These are phyloP conservation scores for Eristalis arbustorum DNA, from an alignment of 2,888 invertebrate genomes.

Conservation along the genomic window DNA sequence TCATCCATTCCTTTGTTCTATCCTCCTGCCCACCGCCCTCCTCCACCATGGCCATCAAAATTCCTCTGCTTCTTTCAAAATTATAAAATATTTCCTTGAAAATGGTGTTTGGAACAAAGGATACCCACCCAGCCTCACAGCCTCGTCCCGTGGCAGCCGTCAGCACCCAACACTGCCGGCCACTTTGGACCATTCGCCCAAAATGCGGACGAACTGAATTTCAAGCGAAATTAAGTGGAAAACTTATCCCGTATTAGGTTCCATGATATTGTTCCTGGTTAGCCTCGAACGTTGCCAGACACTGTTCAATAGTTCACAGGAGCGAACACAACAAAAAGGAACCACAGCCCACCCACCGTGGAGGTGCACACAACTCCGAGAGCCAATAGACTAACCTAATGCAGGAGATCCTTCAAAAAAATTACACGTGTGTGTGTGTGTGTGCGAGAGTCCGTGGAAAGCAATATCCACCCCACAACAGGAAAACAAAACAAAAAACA, in stretches of 20 bases:
- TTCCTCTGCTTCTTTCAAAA: slow-evolving; percentile 27
- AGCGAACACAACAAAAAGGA: neutral
- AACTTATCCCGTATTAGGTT: slow-evolving; percentile 65
- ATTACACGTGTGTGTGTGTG: slow-evolving; percentile 5
- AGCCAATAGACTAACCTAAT: slow-evolving; percentile 26
- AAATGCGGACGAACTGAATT: slow-evolving; percentile 53
- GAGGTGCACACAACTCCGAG: slow-evolving; percentile 25
- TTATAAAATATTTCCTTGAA: slow-evolving; percentile 50
- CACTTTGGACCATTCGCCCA: slow-evolving; percentile 7
- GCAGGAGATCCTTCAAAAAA: slow-evolving; percentile 45
- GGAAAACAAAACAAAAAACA: neutral
- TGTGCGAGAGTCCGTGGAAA: neutral
- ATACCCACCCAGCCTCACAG: neutral
- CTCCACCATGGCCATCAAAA: neutral
- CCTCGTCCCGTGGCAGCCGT: too few relatives aligned
- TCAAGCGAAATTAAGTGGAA: slow-evolving; percentile 67
- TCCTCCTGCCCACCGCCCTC: neutral
- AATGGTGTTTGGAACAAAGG: slow-evolving; percentile 46
- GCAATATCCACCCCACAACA: slow-evolving; percentile 27
- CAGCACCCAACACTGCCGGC: too few relatives aligned
- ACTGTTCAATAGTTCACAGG: slow-evolving; percentile 57
- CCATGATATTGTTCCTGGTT: slow-evolving; percentile 52
- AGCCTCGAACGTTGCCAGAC: slow-evolving; percentile 54
- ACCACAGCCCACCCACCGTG: neutral
- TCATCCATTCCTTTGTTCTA: slow-evolving; percentile 40